Evolutionary conservation across 2,888 invertebrate species (phyloP).

Genomic region (Diploptera punctata): DNA sequence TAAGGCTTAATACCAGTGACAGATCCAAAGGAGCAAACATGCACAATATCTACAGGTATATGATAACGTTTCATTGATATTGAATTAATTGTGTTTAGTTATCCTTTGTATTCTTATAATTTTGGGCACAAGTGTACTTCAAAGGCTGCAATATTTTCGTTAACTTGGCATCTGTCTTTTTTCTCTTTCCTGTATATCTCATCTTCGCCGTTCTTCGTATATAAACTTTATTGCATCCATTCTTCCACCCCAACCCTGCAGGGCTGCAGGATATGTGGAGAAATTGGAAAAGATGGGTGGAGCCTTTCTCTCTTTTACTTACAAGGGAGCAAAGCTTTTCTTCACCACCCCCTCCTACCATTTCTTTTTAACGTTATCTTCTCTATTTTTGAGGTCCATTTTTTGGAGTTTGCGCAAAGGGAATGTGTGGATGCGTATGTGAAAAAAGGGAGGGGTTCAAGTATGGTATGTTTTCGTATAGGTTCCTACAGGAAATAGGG

Average conservation of each 20-base stretch:
- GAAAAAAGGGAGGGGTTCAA: background rate
- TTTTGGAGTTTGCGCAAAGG: constrained; percentile 19
- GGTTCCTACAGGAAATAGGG: too few relatives aligned
- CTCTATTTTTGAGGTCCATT: constrained; percentile 6
- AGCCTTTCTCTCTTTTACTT: constrained; percentile 5
- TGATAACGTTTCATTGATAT: too few relatives aligned
- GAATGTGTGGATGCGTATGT: constrained; percentile 19
- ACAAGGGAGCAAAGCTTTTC: background rate
- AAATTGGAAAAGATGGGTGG: constrained; percentile 18
- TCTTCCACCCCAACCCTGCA: constrained; percentile 35
- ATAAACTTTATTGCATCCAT: constrained; percentile 40
- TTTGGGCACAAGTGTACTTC: too few relatives aligned
- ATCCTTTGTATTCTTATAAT: too few relatives aligned
- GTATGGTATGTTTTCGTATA: background rate
- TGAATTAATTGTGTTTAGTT: too few relatives aligned
- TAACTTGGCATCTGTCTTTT: too few relatives aligned
- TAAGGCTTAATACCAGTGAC: too few relatives aligned
- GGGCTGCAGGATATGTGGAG: too few relatives aligned
- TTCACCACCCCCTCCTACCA: background rate
- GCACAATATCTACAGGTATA: too few relatives aligned
- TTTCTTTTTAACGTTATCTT: background rate
- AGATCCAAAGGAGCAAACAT: too few relatives aligned
- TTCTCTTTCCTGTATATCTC: too few relatives aligned
- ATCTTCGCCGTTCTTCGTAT: constrained; percentile 29
- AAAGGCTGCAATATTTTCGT: too few relatives aligned